Evolutionary conservation across 2,888 invertebrate genomes (phyloP).

Genomic region (Dermolepida albohirtum): DNA sequence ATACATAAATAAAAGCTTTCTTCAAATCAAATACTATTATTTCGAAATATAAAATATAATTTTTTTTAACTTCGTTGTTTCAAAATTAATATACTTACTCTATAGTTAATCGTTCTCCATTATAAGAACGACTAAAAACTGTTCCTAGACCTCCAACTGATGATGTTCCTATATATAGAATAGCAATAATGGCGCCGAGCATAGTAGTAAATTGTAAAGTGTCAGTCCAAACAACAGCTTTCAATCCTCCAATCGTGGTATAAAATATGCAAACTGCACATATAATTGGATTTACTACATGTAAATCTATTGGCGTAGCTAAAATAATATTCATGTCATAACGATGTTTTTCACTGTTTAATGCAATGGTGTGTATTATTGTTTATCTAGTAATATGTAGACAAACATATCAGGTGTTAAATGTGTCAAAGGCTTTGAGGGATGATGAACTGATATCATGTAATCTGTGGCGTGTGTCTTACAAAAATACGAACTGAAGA

Average conservation of each 20-base stretch:
- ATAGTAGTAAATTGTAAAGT: constrained; percentile 69
- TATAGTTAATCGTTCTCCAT: constrained; percentile 71
- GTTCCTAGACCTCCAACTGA: constrained; percentile 68
- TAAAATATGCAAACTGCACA: constrained; percentile 79
- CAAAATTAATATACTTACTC: constrained; percentile 34
- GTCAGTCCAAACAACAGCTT: constrained; percentile 74
- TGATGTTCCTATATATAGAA: constrained; percentile 69
- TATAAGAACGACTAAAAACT: constrained; percentile 70
- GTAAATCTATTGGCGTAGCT: constrained; percentile 71
- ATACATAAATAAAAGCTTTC: no score
- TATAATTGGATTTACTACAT: constrained; percentile 73
- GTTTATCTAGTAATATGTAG: not conserved
- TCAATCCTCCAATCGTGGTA: constrained; percentile 75
- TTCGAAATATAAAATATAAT: no score
- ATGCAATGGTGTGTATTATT: no score
- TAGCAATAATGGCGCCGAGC: constrained; percentile 66
- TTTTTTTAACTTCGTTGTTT: no score
- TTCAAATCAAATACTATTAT: no score
- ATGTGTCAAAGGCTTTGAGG: no score
- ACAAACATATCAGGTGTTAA: no score
- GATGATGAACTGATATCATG: no score
- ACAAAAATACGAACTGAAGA: no score
- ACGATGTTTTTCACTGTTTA: no score
- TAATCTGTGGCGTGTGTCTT: no score
- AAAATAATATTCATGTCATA: constrained; percentile 51